Conservation (phyloP, 2,797 vertebrate genomes). For the Paratrypauchen microcephalus region DNA sequence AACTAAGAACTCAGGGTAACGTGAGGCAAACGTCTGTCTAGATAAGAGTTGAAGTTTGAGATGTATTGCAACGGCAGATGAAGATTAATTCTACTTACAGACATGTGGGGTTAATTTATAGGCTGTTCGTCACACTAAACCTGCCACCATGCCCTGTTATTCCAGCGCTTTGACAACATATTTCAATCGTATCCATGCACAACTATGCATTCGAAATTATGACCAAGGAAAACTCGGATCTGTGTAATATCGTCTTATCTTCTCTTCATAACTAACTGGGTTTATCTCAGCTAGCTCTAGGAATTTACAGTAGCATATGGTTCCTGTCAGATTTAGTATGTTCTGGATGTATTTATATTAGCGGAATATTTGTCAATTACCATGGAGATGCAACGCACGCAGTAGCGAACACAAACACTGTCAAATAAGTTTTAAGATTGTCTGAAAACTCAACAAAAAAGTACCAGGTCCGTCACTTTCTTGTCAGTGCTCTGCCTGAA, state of each 20-base stretch:
- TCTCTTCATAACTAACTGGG: slow-evolving; percentile 3
- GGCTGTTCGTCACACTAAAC: slow-evolving; percentile 19
- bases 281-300: slow-evolving; percentile 26
- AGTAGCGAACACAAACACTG: too few relatives aligned
- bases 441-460: too few relatives aligned
- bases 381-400: too few relatives aligned
- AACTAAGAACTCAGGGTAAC: slow-evolving; percentile 15
- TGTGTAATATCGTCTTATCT: slow-evolving; percentile 32
- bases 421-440: too few relatives aligned
- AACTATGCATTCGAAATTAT: not conserved
- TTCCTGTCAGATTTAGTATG: slow-evolving; percentile 11
- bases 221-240: slow-evolving; percentile 3
- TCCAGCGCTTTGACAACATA: slow-evolving; percentile 4
- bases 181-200: not conserved
- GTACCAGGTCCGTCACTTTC: too few relatives aligned
- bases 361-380: too few relatives aligned
- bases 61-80: slow-evolving; percentile 38
- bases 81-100: slow-evolving; percentile 23
- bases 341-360: not conserved
- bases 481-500: too few relatives aligned
- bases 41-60: slow-evolving; percentile 43
- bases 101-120: slow-evolving; percentile 31
- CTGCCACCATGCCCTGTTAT: slow-evolving; percentile 41
- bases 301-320: slow-evolving; percentile 32
- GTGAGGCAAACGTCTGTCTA: slow-evolving; percentile 15